Evolutionary conservation across 2,797 vertebrate species (phyloP).

Genomic region (Zenarchopterus dispar): DNA sequence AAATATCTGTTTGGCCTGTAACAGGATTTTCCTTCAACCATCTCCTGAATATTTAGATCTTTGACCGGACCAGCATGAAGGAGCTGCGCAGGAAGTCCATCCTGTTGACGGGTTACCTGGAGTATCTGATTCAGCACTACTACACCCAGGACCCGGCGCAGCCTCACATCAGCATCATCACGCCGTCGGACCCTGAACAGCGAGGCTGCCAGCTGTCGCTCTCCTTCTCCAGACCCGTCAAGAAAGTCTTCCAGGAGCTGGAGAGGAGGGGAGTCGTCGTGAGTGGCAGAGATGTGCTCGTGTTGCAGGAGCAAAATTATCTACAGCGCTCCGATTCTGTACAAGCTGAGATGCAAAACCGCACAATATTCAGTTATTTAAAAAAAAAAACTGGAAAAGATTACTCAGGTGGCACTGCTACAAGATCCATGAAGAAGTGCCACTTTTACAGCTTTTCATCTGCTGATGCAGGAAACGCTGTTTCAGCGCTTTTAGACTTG

Average conservation of each 20-base stretch:
- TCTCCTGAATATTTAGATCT: slow-evolving; percentile 80
- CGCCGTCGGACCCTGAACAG: slow-evolving; percentile 83
- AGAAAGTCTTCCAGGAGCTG: slow-evolving; percentile 84
- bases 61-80: slow-evolving; percentile 86
- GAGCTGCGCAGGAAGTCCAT: slow-evolving; percentile 90
- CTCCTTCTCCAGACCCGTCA: slow-evolving; percentile 84
- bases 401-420: too few species aligned
- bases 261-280: slow-evolving; percentile 91
- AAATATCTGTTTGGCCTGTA: neutral
- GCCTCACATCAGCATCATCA: slow-evolving; percentile 85
- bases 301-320: too few species aligned
- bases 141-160: slow-evolving; percentile 69
- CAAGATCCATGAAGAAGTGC: too few species aligned
- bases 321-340: too few species aligned
- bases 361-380: too few species aligned
- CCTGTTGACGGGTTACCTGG: slow-evolving; percentile 93
- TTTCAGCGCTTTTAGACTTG: too few species aligned
- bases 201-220: slow-evolving; percentile 94
- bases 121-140: slow-evolving; percentile 87
- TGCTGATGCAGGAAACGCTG: too few species aligned
- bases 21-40: too few species aligned
- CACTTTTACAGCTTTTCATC: too few species aligned
- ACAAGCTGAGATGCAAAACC: too few species aligned
- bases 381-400: too few species aligned
- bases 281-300: slow-evolving; percentile 64